Evolutionary conservation across 1,140 invertebrate genomes (phyloP).

Genomic region (Ditylenchus dipsaci): DNA sequence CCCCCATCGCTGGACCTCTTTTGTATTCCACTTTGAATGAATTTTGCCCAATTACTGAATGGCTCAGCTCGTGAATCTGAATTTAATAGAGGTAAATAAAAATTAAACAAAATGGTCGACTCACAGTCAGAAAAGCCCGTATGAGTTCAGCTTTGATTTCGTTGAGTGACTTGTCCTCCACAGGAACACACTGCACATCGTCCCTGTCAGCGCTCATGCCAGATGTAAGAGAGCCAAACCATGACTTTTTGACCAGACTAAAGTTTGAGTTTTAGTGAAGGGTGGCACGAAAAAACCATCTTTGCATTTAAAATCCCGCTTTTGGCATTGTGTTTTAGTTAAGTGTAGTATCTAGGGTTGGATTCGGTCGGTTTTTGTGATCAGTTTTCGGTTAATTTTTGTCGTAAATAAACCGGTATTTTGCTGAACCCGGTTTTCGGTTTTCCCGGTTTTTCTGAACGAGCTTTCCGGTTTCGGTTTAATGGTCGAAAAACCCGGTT

Average conservation of each 20-base stretch:
- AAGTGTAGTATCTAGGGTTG: too few relatives aligned
- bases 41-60: slow-evolving; percentile 94
- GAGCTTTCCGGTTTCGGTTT: too few relatives aligned
- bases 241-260: slow-evolving; percentile 73
- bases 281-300: too few relatives aligned
- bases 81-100: slow-evolving; percentile 8
- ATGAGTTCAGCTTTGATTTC: slow-evolving; percentile 96
- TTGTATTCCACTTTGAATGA: slow-evolving; percentile 97
- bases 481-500: too few relatives aligned
- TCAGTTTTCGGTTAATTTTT: too few relatives aligned
- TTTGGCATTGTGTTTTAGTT: neutral
- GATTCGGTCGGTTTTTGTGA: too few relatives aligned
- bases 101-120: slow-evolving; percentile 43
- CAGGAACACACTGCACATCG: slow-evolving; percentile 89
- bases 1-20: slow-evolving; percentile 72
- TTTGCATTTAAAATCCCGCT: too few relatives aligned
- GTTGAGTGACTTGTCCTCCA: slow-evolving; percentile 87
- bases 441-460: too few relatives aligned
- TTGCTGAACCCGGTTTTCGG: too few relatives aligned
- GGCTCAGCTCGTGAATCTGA: slow-evolving; percentile 92
- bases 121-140: slow-evolving; percentile 92
- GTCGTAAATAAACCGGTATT: too few relatives aligned
- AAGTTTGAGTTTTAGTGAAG: slow-evolving; percentile 16
- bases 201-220: slow-evolving; percentile 85
- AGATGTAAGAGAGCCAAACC: slow-evolving; percentile 55